Conservation (phyloP, 2,113 vertebrate species). For the Nothobranchius furzeri region DNA sequence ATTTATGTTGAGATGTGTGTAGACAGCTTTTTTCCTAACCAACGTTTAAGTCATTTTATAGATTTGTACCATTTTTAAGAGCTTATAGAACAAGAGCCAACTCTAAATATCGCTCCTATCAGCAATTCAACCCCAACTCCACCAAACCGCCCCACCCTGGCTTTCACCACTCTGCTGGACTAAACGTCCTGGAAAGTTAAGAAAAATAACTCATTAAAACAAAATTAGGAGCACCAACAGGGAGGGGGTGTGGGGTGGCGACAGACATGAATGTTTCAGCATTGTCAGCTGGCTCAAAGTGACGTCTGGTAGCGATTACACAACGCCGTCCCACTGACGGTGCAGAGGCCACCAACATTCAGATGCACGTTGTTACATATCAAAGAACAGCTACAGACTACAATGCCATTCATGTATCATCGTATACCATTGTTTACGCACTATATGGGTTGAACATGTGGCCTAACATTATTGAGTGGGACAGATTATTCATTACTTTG, state of each 20-base stretch:
- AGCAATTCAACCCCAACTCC: no score
- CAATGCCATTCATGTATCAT: not conserved
- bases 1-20: no score
- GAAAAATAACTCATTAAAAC: conserved; percentile 57
- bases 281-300: conserved; percentile 50
- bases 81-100: conserved; percentile 5
- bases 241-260: not conserved
- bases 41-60: no score
- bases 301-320: conserved; percentile 63
- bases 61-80: no score
- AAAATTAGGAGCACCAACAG: no score
- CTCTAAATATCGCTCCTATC: conserved; percentile 31
- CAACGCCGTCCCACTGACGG: conserved; percentile 53
- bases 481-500: conserved; percentile 74
- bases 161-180: conserved; percentile 11
- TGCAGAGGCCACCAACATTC: conserved; percentile 24
- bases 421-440: conserved; percentile 20
- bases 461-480: conserved; percentile 58
- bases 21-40: no score
- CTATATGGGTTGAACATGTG: conserved; percentile 29
- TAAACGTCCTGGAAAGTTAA: conserved; percentile 40
- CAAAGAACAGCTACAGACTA: conserved; percentile 13
- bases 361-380: conserved; percentile 23
- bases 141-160: not conserved
- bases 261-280: conserved; percentile 66